phyloP scores from a whole-genome alignment of 2,888 invertebrate genomes.

The Clunio marinus region DNA sequence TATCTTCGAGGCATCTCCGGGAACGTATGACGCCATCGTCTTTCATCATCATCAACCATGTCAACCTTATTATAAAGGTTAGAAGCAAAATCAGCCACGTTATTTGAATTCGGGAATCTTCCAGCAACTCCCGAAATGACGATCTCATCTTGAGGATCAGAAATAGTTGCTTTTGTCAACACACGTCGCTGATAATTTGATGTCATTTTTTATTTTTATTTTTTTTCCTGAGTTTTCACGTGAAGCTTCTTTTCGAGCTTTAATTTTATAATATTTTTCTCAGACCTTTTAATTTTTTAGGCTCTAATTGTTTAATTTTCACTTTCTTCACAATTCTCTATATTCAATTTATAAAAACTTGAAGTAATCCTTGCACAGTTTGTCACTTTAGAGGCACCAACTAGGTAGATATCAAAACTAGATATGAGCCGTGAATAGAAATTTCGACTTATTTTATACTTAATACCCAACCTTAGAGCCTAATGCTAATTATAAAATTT shows the following conservation, averaged over 20 bases:
- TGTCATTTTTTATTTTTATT: not conserved
- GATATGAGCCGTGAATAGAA: conserved; percentile 11
- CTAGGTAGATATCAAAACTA: conserved; percentile 3
- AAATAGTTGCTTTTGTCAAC: not conserved
- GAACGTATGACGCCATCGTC: conserved; percentile 69
- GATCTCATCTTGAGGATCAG: conserved; percentile 9
- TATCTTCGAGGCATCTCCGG: conserved; percentile 69
- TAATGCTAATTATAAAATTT: not conserved
- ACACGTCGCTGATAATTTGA: not conserved
- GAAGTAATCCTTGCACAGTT: not conserved
- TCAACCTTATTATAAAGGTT: conserved; percentile 54
- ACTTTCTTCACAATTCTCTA: not conserved
- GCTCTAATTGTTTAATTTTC: not conserved
- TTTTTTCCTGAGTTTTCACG: not conserved
- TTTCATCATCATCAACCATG: conserved; percentile 73
- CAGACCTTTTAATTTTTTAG: not conserved
- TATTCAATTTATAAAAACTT: not conserved
- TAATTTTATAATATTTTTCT: not conserved
- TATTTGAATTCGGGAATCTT: conserved; percentile 12
- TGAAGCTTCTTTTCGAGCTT: not conserved
- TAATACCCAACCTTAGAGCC: not conserved
- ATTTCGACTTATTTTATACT: conserved; percentile 10
- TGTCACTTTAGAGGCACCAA: not conserved
- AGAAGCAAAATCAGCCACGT: not conserved
- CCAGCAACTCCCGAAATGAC: conserved; percentile 25